Conservation (phyloP, 2,888 invertebrate genomes). For the Atethmia centrago region DNA sequence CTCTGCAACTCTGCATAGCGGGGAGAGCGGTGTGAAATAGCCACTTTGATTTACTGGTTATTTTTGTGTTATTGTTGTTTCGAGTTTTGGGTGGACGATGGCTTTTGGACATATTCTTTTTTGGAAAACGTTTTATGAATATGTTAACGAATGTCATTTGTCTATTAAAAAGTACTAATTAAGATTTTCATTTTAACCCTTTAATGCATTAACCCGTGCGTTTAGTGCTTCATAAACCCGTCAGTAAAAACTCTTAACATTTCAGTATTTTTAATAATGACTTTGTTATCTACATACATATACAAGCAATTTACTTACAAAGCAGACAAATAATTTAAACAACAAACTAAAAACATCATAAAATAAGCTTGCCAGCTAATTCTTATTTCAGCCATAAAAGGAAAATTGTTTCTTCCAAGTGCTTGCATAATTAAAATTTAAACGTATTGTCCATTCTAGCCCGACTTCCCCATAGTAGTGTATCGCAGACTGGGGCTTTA, state of each 20-base stretch:
- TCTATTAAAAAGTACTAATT: background rate
- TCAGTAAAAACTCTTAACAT: background rate
- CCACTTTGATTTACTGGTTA: constrained; percentile 58
- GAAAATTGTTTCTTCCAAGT: constrained; percentile 71
- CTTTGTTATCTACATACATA: background rate
- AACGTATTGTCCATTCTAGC: constrained; percentile 83
- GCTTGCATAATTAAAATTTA: constrained; percentile 86
- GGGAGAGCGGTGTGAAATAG: constrained; percentile 71
- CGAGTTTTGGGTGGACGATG: constrained; percentile 22
- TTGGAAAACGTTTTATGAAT: background rate
- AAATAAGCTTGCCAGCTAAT: constrained; percentile 65
- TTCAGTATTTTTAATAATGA: background rate
- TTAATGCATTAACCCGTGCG: no score
- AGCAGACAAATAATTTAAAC: constrained; percentile 12
- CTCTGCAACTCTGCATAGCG: constrained; percentile 84
- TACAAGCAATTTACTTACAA: constrained; percentile 22
- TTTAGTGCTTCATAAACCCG: background rate
- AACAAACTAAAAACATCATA: constrained; percentile 48
- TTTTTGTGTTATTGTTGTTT: constrained; percentile 45
- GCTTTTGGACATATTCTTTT: background rate
- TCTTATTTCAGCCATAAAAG: constrained; percentile 71
- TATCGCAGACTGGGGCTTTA: constrained; percentile 89
- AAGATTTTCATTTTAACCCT: background rate
- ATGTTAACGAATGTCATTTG: background rate
- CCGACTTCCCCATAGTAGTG: constrained; percentile 82